Conservation (phyloP, 2,888 invertebrate species). For the Gerosis bhagava region DNA sequence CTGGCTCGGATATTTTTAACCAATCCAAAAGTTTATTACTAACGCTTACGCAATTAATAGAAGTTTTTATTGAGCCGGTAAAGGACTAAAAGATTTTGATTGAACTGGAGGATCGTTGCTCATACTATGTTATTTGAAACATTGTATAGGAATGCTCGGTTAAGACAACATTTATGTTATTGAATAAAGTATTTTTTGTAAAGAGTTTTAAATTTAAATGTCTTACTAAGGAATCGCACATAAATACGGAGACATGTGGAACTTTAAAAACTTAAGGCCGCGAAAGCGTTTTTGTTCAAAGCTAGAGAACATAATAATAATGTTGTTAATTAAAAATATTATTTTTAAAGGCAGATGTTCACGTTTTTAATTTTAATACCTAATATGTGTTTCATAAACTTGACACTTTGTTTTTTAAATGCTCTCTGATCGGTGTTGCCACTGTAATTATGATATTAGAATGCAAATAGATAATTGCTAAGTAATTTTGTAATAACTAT, state of each 20-base stretch:
- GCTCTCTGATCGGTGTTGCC: slow-evolving; percentile 12
- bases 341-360: too few relatives aligned
- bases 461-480: slow-evolving; percentile 17
- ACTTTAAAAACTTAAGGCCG: too few relatives aligned
- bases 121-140: slow-evolving; percentile 18
- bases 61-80: slow-evolving; percentile 77
- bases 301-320: too few relatives aligned
- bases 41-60: slow-evolving; percentile 79
- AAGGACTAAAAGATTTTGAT: slow-evolving; percentile 72
- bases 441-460: slow-evolving; percentile 22
- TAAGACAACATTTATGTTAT: neutral
- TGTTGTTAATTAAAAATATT: too few relatives aligned
- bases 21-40: slow-evolving; percentile 78
- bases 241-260: too few relatives aligned
- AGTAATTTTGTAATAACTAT: slow-evolving; percentile 22
- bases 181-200: too few relatives aligned
- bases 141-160: slow-evolving; percentile 7
- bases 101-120: slow-evolving; percentile 37
- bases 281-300: too few relatives aligned
- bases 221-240: too few relatives aligned
- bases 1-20: slow-evolving; percentile 73
- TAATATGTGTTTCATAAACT: too few relatives aligned
- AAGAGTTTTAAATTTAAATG: too few relatives aligned
- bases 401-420: slow-evolving; percentile 16
- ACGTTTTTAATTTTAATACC: too few relatives aligned